phyloP scores from a whole-genome alignment of 2,888 invertebrate species.

The Ethmia dodecea region DNA sequence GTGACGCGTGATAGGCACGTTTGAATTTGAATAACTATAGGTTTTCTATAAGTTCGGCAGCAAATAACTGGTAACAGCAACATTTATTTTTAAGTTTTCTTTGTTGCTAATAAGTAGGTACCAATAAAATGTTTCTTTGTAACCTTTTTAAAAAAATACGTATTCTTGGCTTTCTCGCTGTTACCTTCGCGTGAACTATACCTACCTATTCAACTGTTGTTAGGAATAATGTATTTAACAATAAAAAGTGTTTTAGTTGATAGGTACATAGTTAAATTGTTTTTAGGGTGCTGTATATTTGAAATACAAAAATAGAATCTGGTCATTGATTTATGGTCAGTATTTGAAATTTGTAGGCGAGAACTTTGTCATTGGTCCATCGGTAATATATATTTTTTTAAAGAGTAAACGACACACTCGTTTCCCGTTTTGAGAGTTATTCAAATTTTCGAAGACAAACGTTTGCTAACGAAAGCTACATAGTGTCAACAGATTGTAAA shows the following conservation, averaged over 20 bases:
- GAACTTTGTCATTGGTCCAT: conserved; percentile 18
- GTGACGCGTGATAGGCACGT: not conserved
- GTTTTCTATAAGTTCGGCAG: not conserved
- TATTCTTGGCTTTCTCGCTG: not conserved
- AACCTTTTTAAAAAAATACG: not conserved
- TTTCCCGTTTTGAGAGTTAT: conserved; percentile 29
- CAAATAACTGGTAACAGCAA: not conserved
- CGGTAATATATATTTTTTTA: conserved; percentile 20
- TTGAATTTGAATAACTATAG: not conserved
- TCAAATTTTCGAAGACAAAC: conserved; percentile 26
- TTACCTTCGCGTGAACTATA: not conserved
- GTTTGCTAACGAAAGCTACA: conserved; percentile 22
- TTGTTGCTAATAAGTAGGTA: not conserved
- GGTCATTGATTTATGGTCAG: no score
- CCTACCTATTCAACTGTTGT: no score
- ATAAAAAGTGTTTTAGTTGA: no score
- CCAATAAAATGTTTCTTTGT: not conserved
- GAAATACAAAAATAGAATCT: not conserved
- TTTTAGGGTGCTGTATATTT: not conserved
- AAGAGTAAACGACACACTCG: conserved; percentile 17
- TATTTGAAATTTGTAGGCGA: not conserved
- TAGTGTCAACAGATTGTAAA: conserved; percentile 45
- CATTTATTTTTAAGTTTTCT: not conserved
- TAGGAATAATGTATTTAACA: no score
- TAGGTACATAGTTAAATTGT: not conserved